These are phyloP conservation scores for Exephanes ischioxanthus DNA, from an alignment of 2,888 invertebrate genomes.

Conservation along the genomic window DNA sequence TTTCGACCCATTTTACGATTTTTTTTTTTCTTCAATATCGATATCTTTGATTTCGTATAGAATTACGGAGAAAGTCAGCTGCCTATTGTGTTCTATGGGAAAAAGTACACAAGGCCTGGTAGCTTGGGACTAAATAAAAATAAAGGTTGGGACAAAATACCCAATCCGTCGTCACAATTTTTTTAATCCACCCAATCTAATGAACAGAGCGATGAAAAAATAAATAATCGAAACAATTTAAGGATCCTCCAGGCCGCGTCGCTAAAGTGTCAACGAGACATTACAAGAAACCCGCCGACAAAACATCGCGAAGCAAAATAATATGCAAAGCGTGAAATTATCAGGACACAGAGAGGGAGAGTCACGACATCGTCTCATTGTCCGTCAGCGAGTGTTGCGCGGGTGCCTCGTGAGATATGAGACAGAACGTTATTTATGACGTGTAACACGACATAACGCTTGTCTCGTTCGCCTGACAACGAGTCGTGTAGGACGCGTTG, in stretches of 20 bases:
- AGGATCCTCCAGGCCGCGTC: not conserved
- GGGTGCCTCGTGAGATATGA: slow-evolving; percentile 65
- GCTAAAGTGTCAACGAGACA: not conserved
- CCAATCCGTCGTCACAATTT: no score
- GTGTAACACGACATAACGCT: slow-evolving; percentile 66
- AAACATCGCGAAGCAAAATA: slow-evolving; percentile 6
- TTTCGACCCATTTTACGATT: not conserved
- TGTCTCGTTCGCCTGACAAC: slow-evolving; percentile 57
- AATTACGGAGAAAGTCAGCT: not conserved
- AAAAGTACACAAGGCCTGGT: no score
- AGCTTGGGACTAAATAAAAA: no score
- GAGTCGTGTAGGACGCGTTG: slow-evolving; percentile 65
- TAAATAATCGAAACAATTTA: not conserved
- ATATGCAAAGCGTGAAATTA: slow-evolving; percentile 25
- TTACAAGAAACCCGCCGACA: not conserved
- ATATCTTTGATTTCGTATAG: not conserved
- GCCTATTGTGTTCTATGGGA: no score
- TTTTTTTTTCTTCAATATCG: not conserved
- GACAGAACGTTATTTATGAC: slow-evolving; percentile 66
- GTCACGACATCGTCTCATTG: slow-evolving; percentile 57
- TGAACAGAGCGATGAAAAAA: not conserved
- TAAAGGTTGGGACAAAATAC: no score
- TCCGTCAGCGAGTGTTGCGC: slow-evolving; percentile 61
- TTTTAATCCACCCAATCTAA: no score
- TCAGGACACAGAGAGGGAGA: not conserved